Base-by-base conservation (phyloP, 2,797 vertebrate genomes). In the Anolis apletophallus region DNA sequence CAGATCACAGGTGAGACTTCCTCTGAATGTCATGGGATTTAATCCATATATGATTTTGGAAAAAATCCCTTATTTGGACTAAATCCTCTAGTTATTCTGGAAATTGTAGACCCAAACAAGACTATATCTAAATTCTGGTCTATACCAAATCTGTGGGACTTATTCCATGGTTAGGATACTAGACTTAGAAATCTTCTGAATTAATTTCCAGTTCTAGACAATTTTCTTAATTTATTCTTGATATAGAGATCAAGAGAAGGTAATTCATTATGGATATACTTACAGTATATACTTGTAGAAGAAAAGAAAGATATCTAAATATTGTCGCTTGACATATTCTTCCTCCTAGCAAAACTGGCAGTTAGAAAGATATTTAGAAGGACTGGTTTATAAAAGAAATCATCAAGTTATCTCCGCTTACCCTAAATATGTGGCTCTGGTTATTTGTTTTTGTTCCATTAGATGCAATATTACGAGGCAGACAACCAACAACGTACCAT, bases 201-300 rank as follows among this genome's bases (percentile, higher is more conserved):
- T 0, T 75, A 50, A 17, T 0, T 3, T 32, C 0, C 1, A 23
- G 50, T 82, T 29, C 59, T 57, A 72, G 23, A 83, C 0, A 0
- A 32, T 55, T 50, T 34, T 68, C 0, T 2, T 0, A 0, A 0
- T 0, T 36, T 64, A 36, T 79, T 81, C 80, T 64, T 61, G 29
- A 8, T 50, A 50, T 75, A 40, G 23, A 3, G 19, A 50, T 50
- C 73, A 64, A 75, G 59, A 32, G 23, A 2, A 61, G 40, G 36
- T 64, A 32, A 83, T 76, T 64, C 16, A 83, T 84, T 64, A 75
- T 50, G 40, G n/a, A 75, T 84, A 11, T 23, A 3, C 32, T 75
- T 52, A n/a, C n/a, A n/a, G n/a, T n/a, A 9, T n/a, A 34, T 52
- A 64, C 9, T 64, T 75, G 55, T 12, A 75, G 0, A 9, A 11